Evolutionary conservation across 2,797 vertebrate species (phyloP), one percentile per base, ranked within the genome.

Genomic region (Capromys pilorides): DNA sequence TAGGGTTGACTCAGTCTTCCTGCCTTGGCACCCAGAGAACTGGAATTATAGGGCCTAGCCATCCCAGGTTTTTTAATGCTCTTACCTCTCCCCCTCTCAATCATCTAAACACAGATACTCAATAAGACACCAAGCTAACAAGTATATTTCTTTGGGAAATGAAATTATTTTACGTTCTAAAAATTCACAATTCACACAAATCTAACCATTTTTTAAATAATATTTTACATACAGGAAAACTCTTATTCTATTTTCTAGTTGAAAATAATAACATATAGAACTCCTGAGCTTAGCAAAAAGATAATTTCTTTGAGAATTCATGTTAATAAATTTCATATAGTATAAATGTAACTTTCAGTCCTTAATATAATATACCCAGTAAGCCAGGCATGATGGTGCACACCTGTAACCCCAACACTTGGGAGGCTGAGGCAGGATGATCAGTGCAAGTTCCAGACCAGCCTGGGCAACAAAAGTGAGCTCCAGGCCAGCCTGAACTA

Each of bases 291-390:
- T 90, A 66, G 57, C 49, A 66, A 75, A 90, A 77, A 92, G 90
- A 91, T 71, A 45, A 86, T 81, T 57, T 73, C 33, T 92, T 94
- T 90, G 85, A 85, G 90, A 95, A 80, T 10, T 86, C 21, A 5
- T 54, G n/a, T 36, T 86, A 95, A 91, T 93, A 95, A 87, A 11
- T 71, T 88, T 80, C 90, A 71, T 82, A 73, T 75, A 69, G 0
- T 14, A 90, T 61, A 94, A 87, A 79, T 83, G 1, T 87, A 36
- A 69, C 66, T 93, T 91, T 88, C 14, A 54, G 24, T 33, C 82
- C 87, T 84, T 92, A 88, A 78, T 73, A 41, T 92, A 88, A 78
- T 73, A 41, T 80, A 62, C 31, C 57, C 8, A 45, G 45, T 45
- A 45, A 45, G 45, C 45, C 45, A 45, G 45, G 8, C 45, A 4